These are phyloP conservation scores for Anoplopoma fimbria DNA, from an alignment of 2,113 vertebrate genomes.

Conservation along the genomic window DNA sequence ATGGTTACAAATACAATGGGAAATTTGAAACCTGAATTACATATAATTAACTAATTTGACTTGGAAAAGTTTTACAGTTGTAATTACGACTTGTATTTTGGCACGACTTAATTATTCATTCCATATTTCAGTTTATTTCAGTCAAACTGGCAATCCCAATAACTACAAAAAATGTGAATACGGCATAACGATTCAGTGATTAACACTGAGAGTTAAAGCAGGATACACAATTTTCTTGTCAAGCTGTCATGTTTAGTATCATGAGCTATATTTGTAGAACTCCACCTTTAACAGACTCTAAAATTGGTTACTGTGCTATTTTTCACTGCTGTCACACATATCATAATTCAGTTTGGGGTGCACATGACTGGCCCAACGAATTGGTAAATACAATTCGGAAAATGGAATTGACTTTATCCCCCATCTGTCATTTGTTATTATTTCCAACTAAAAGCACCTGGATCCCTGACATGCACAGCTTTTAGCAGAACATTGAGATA, in stretches of 20 bases:
- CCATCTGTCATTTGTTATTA: constrained; percentile 15
- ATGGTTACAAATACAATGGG: too few species aligned
- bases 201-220: background rate
- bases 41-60: background rate
- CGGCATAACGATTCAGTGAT: background rate
- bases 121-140: background rate
- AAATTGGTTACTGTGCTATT: background rate
- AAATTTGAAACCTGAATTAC: background rate
- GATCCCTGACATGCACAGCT: constrained; percentile 11
- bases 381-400: constrained; percentile 1
- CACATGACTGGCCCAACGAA: constrained; percentile 8
- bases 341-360: constrained; percentile 1
- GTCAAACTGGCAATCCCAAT: background rate
- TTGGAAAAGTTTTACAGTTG: background rate
- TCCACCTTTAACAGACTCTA: background rate
- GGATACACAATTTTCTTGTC: background rate
- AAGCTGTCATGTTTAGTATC: background rate
- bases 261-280: constrained; percentile 2
- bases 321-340: constrained; percentile 16
- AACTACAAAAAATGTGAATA: background rate
- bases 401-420: background rate
- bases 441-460: constrained; percentile 13
- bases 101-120: background rate
- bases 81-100: background rate
- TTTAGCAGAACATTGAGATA: constrained; percentile 2